A percentile compares a stretch with the other conserved stretches of the same genome.
These are phyloP conservation scores for Ptiloglossa arizonensis DNA, from an alignment of 1,140 invertebrate species.

Conservation along the genomic window DNA sequence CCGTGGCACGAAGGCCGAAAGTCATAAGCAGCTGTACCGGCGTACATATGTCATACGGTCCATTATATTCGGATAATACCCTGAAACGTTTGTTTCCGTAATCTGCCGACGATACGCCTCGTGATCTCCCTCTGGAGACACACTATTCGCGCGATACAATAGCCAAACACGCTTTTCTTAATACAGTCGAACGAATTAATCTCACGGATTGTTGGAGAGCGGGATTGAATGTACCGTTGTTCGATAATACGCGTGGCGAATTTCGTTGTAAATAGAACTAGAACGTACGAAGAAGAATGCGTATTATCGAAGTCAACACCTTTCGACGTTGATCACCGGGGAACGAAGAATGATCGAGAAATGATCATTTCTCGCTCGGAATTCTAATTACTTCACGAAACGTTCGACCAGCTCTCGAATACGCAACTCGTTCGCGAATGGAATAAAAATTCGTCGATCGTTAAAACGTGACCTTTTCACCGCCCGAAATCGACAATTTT, in stretches of 20 bases:
- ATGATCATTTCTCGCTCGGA: too few relatives aligned
- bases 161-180: constrained; percentile 23
- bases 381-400: too few relatives aligned
- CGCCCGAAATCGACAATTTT: too few relatives aligned
- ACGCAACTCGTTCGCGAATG: too few relatives aligned
- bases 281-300: neutral
- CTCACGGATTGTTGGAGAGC: constrained; percentile 19
- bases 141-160: constrained; percentile 22
- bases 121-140: constrained; percentile 32
- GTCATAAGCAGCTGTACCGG: constrained; percentile 38
- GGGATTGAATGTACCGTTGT: constrained; percentile 21
- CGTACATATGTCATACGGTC: constrained; percentile 37
- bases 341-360: too few relatives aligned
- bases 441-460: too few relatives aligned
- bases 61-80: constrained; percentile 50
- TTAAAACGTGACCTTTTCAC: too few relatives aligned
- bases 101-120: constrained; percentile 45
- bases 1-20: constrained; percentile 4
- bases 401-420: too few relatives aligned
- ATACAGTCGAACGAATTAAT: constrained; percentile 41
- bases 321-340: too few relatives aligned
- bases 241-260: neutral
- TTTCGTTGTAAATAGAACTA: neutral
- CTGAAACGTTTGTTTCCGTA: constrained; percentile 52
- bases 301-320: constrained; percentile 1